Evolutionary conservation across 2,888 invertebrate species (phyloP).

Genomic region (Ormia ochracea): DNA sequence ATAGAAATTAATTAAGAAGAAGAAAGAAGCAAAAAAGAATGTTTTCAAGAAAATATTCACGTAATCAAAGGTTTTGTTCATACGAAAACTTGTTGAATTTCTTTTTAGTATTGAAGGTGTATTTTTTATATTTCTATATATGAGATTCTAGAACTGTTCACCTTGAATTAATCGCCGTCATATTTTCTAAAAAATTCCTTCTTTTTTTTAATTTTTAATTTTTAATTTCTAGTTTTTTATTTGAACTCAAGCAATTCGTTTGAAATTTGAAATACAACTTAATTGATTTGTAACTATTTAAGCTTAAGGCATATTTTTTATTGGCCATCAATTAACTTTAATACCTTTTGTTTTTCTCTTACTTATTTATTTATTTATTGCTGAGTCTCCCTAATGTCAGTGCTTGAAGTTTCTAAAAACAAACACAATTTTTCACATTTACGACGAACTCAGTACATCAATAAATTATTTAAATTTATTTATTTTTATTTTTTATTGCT

Average conservation of each 20-base stretch:
- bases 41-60: too few species aligned
- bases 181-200: too few species aligned
- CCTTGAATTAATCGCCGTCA: too few species aligned
- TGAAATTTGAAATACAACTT: background rate
- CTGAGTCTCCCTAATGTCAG: background rate
- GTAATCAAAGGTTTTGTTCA: too few species aligned
- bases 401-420: constrained; percentile 6
- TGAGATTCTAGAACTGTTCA: too few species aligned
- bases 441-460: constrained; percentile 1
- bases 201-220: too few species aligned
- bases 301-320: constrained; percentile 25
- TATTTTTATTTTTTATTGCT: constrained; percentile 68
- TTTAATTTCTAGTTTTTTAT: background rate
- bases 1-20: too few species aligned
- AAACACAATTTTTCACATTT: constrained; percentile 19
- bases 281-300: constrained; percentile 35
- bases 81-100: too few species aligned
- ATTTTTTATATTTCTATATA: too few species aligned
- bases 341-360: background rate
- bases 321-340: constrained; percentile 32
- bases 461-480: constrained; percentile 41
- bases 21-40: too few species aligned
- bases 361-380: background rate
- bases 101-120: too few species aligned
- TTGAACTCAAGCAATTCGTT: background rate